Percentiles rank a stretch among this genome's conserved stretches.
Evolutionary conservation across 2,113 vertebrate genomes (phyloP).

Genomic region (Nothocercus julius): DNA sequence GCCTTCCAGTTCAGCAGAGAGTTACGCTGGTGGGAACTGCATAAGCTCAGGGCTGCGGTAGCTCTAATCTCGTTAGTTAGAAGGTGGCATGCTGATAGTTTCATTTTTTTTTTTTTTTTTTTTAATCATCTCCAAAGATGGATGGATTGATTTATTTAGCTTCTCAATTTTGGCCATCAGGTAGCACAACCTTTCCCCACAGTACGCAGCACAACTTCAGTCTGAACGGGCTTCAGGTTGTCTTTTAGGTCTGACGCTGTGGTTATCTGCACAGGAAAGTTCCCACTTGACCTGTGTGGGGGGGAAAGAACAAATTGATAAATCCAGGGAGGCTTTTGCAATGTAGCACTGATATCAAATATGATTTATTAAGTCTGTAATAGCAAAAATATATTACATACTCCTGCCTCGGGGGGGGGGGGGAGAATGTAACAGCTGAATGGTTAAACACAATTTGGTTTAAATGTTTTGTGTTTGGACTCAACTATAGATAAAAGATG

Average conservation of each 20-base stretch:
- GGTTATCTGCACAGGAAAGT: constrained; percentile 25
- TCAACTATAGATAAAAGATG: neutral
- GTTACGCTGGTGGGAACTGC: neutral
- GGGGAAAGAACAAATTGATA: constrained; percentile 27
- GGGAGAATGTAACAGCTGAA: neutral
- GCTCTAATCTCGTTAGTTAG: constrained; percentile 26
- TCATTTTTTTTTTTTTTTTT: constrained; percentile 63
- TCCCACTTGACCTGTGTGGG: neutral
- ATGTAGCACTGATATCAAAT: constrained; percentile 23
- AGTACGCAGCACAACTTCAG: neutral
- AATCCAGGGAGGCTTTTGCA: constrained; percentile 27
- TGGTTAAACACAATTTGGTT: neutral
- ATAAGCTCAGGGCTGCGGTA: constrained; percentile 1
- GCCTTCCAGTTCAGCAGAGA: neutral
- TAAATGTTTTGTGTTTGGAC: neutral
- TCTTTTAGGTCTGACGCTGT: neutral
- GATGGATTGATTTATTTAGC: constrained; percentile 2
- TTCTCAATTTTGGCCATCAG: constrained; percentile 45
- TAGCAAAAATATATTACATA: constrained; percentile 1
- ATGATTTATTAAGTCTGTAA: constrained; percentile 51
- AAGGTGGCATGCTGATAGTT: constrained; percentile 53
- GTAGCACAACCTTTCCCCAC: constrained; percentile 4
- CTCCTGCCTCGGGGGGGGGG: neutral
- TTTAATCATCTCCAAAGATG: constrained; percentile 57
- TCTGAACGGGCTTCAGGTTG: neutral